These are phyloP conservation scores for Drosophila infuscata DNA, from an alignment of 2,888 invertebrate genomes.

Conservation along the genomic window DNA sequence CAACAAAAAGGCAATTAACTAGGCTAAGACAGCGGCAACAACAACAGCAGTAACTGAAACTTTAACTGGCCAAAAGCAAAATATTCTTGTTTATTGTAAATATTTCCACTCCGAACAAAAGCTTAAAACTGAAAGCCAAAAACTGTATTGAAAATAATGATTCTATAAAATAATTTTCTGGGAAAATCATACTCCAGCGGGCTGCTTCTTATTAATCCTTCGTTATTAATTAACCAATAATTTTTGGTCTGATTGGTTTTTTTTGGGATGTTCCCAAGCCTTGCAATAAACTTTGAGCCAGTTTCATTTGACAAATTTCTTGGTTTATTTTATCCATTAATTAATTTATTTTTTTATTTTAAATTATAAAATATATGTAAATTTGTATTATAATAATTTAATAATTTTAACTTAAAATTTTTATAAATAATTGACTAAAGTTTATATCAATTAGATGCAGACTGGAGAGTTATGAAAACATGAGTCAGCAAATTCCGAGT, in stretches of 20 bases:
- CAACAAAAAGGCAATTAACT: slow-evolving; percentile 71
- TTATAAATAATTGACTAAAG: neutral
- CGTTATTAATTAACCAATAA: neutral
- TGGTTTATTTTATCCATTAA: neutral
- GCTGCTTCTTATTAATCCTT: neutral
- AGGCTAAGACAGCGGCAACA: slow-evolving; percentile 14
- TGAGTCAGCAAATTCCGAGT: neutral
- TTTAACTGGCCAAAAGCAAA: slow-evolving; percentile 1
- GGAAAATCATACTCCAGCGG: neutral
- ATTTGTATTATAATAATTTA: too few species aligned
- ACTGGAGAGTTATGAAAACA: neutral
- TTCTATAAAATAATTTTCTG: neutral
- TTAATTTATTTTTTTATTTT: neutral
- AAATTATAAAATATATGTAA: neutral
- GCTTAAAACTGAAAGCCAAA: neutral
- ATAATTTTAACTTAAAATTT: neutral
- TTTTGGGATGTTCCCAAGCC: neutral
- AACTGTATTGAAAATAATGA: neutral
- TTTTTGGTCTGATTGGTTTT: neutral
- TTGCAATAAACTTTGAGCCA: neutral
- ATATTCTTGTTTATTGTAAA: neutral
- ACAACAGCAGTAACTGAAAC: slow-evolving; percentile 15
- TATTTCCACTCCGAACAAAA: neutral
- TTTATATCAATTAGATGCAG: neutral
- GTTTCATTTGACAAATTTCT: neutral